Conservation (phyloP, 2,113 vertebrate species). For the Vulpes ferrilata region DNA sequence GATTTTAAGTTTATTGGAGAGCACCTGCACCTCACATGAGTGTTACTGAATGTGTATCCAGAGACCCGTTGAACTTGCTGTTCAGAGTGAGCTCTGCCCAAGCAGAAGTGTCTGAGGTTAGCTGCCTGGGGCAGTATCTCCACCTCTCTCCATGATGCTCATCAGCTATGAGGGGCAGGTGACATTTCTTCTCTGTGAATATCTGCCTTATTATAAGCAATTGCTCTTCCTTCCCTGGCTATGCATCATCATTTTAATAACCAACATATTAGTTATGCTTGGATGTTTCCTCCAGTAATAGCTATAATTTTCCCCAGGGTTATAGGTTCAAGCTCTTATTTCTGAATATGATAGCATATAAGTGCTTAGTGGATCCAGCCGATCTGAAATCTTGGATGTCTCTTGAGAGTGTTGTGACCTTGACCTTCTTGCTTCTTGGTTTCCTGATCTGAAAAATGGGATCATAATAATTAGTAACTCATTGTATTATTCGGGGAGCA, state of each 20-base stretch:
- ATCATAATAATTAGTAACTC: not conserved
- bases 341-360: not conserved
- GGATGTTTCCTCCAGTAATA: not conserved
- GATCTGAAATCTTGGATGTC: not conserved
- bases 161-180: fast-evolving
- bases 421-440: not conserved
- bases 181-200: not conserved
- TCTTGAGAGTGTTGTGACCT: not conserved
- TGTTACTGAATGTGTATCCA: not conserved
- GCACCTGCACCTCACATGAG: not conserved
- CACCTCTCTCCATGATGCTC: fast-evolving
- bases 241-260: not conserved
- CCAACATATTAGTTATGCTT: not conserved
- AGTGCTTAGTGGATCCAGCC: not conserved
- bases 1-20: not conserved
- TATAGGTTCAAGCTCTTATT: not conserved
- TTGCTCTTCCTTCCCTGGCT: not conserved
- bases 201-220: not conserved
- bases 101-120: not conserved
- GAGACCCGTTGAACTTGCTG: not conserved
- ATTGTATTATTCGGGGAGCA: not conserved
- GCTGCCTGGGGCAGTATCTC: fast-evolving
- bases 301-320: not conserved
- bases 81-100: not conserved
- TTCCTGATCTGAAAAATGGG: not conserved